These are phyloP conservation scores for Phrynosoma platyrhinos DNA, from an alignment of 2,113 vertebrate genomes.

Conservation along the genomic window DNA sequence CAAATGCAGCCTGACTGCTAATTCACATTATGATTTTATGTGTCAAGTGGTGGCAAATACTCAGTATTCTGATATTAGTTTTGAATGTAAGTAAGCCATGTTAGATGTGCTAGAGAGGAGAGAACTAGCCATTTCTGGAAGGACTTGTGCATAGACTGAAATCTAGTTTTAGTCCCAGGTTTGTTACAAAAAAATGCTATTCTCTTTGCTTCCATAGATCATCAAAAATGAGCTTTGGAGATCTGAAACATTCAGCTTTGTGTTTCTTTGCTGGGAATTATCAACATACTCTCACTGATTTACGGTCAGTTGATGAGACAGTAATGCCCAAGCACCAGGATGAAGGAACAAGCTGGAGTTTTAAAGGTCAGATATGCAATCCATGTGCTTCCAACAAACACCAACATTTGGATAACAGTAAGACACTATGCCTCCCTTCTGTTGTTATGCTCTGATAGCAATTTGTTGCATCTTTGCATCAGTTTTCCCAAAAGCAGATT, in stretches of 20 bases:
- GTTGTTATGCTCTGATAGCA: neutral
- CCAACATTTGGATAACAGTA: neutral
- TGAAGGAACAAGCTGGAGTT: neutral
- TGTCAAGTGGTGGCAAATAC: too few relatives aligned
- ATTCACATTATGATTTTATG: too few relatives aligned
- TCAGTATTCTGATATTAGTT: too few relatives aligned
- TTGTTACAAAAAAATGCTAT: neutral
- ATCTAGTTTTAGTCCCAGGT: neutral
- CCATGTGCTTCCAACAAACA: neutral
- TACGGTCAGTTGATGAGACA: neutral
- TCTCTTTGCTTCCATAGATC: neutral
- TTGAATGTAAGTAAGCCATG: too few relatives aligned
- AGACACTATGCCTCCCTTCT: constrained; percentile 1
- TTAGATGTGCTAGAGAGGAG: too few relatives aligned
- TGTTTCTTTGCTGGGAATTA: too few relatives aligned
- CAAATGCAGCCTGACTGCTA: too few relatives aligned
- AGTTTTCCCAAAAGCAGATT: constrained; percentile 23
- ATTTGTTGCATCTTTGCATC: constrained; percentile 11
- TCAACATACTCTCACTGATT: neutral
- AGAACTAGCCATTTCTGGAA: too few relatives aligned
- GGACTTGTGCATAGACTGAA: too few relatives aligned
- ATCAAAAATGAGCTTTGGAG: neutral
- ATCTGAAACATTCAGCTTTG: neutral
- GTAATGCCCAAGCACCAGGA: neutral
- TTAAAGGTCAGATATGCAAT: neutral